phyloP scores from a whole-genome alignment of 37 sponge, comb jelly and placozoan species.

The Petrosia ficiformis region DNA sequence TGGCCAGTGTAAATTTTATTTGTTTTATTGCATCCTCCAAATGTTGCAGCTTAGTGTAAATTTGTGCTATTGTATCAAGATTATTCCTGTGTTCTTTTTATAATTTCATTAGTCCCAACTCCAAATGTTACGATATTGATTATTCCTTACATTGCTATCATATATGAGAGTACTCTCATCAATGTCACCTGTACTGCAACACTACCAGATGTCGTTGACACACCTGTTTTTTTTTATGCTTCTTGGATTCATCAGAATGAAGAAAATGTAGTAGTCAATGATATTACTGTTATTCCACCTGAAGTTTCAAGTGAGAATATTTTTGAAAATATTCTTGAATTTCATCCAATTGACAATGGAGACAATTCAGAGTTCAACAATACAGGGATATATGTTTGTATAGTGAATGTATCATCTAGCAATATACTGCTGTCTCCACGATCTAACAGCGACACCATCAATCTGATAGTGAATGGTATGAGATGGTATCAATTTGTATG shows the following conservation, averaged over 20 bases:
- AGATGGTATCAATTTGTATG: too few species aligned
- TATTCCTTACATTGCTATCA: too few species aligned
- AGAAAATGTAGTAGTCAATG: background rate
- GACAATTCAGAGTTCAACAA: too few species aligned
- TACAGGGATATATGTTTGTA: background rate
- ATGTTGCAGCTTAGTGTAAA: too few species aligned
- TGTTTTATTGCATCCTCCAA: too few species aligned
- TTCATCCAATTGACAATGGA: background rate
- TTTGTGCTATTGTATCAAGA: too few species aligned
- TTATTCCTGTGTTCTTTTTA: too few species aligned
- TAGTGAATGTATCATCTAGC: background rate
- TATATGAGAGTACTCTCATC: background rate
- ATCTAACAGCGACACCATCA: background rate
- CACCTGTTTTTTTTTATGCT: background rate
- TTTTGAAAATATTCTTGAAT: background rate
- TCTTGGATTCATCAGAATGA: background rate
- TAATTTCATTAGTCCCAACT: background rate
- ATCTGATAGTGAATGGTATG: background rate
- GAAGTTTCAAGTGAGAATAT: background rate
- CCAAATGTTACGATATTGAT: too few species aligned
- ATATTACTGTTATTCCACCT: background rate
- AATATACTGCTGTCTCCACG: background rate
- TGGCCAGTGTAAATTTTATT: too few species aligned
- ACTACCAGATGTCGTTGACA: background rate
- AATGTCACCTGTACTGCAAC: background rate